Evolutionary conservation across 2,888 invertebrate genomes (phyloP).

Genomic region (Lycocerus yunnanus): DNA sequence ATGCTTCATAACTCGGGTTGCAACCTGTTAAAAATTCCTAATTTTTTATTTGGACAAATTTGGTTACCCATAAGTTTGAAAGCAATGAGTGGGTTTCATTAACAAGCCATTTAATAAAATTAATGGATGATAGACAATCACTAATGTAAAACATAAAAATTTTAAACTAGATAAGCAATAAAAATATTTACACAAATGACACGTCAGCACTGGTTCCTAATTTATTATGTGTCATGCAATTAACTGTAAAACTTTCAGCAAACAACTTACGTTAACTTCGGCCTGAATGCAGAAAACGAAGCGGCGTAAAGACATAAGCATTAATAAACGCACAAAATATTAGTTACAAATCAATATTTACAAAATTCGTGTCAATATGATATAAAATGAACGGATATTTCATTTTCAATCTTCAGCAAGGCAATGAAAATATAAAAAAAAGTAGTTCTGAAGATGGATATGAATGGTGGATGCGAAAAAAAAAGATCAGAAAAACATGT

Average conservation of each 20-base stretch:
- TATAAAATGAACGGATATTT: not conserved
- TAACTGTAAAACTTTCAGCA: not conserved
- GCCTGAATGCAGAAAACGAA: conserved; percentile 63
- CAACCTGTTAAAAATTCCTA: conserved; percentile 65
- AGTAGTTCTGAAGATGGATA: no score
- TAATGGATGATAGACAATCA: not conserved
- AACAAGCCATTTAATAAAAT: not conserved
- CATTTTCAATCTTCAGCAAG: not conserved
- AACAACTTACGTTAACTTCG: conserved; percentile 73
- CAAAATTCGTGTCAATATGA: not conserved
- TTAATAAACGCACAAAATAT: conserved; percentile 15
- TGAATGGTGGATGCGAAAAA: no score
- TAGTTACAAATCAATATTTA: conserved; percentile 8
- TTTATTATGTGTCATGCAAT: not conserved
- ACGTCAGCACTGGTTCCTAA: not conserved
- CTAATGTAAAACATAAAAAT: not conserved
- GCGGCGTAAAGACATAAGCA: conserved; percentile 55
- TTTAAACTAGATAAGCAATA: not conserved
- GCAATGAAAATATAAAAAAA: not conserved
- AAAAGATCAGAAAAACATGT: no score
- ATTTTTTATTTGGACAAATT: not conserved
- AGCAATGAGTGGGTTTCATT: conserved; percentile 1
- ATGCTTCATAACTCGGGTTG: conserved; percentile 94
- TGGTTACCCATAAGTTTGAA: not conserved
- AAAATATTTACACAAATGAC: not conserved